Evolutionary conservation across 2,888 invertebrate genomes (phyloP), one percentile per base, ranked within the genome.

Genomic region (Stomorhina lunata): DNA sequence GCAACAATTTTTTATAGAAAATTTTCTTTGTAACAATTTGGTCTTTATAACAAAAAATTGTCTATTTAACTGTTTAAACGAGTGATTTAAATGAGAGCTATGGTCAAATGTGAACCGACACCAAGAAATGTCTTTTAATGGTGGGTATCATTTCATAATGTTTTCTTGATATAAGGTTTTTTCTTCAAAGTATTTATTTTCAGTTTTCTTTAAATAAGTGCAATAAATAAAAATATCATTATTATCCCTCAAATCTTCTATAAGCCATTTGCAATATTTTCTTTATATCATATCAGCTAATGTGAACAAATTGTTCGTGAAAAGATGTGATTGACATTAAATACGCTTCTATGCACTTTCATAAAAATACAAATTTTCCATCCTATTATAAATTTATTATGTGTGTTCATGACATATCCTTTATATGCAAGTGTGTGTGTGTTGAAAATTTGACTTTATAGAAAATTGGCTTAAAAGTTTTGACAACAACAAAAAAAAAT

Each of bases 391-490:
- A 45, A 45, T 10, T 29, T 20, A 50, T 45, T 68, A 53, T 20
- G 48, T 25, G 29, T 29, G 37, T 29, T 32, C 20, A 57, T 22
- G 12, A 15, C 4, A 43, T 20, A 22, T 48, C 15, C 1, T 55
- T 53, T 40, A 55, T 55, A 29, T 55, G n/a, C n/a, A n/a, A n/a
- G n/a, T n/a, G n/a, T n/a, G n/a, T n/a, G n/a, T 43, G 20, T 68
- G 10, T 32, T 20, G 27, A 68, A 78, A 55, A 50, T 61, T 55
- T 75, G 15, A 29, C 45, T 50, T 76, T 69, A 59, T 50, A 32
- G 17, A 25, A 78, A 78, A 71, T 78, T 71, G 55, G 78, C 37
- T 63, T 55, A 37, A n/a, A n/a, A 65, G 34, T 57, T 78, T 63
- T 69, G 55, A 63, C 69, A 78, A 57, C 22, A 78, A 43, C 25